Evolutionary conservation across 2,888 invertebrate species (phyloP), one percentile per base, ranked within the genome.

Genomic region (Agriopis leucophaearia): DNA sequence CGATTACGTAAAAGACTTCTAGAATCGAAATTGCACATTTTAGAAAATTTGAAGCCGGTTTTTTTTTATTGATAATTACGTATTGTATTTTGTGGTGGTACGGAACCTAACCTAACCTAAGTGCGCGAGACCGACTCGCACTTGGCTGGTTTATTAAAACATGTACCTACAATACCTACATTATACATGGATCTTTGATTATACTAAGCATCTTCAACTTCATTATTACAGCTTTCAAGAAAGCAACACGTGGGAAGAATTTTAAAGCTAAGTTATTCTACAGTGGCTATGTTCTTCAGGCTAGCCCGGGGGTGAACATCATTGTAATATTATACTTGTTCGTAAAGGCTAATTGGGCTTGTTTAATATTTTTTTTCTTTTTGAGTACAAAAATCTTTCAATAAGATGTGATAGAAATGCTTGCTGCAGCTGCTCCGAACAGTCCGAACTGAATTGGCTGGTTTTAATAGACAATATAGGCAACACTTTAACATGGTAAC

Each of bases 281-380:
- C 51, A 51, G 10, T n/a, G 38, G 36, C 15, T 9, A 15, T 52
- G 52, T 52, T 52, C 35, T 15, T 10, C 12, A n/a, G 38, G 10
- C 9, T 15, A 13, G 15, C 52, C 4, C 52, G 9, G 8, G 52
- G 52, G 9, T 9, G 9, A 15, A 36, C 52, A 38, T 9, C 38
- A 9, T 9, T 36, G 18, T 52, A 8, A 15, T 15, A 27, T 35
- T 15, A 38, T n/a, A 38, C 9, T 13, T 50, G 27, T 13, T 40
- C 10, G 15, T n/a, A 55, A 55, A 56, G n/a, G 56, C 8, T 56
- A 56, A 56, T 56, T 56, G n/a, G n/a, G 10, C 35, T 45, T 56
- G 56, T 44, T 56, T 44, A 44, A 27, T 44, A 35, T 45, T 44
- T 42, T 44, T 42, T 45, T 45, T 45, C 44, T 7, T 56, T 44